Conservation (phyloP, 2,113 vertebrate species). For the Miniopterus natalensis region DNA sequence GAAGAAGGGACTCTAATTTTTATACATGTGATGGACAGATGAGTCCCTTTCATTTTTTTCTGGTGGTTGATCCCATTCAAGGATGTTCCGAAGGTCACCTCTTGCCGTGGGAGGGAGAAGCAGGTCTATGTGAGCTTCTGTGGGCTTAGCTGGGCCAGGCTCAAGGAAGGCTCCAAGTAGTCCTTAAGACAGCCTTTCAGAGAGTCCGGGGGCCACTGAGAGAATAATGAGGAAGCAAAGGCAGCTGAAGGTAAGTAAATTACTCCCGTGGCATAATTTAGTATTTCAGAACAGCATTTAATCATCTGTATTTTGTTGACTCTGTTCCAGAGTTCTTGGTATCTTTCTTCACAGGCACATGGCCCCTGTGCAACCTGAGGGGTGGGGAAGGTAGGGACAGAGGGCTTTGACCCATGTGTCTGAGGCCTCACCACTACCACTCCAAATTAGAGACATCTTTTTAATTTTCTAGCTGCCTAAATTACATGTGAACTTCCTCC, state of each 20-base stretch:
- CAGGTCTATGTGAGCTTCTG: neutral
- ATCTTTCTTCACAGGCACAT: neutral
- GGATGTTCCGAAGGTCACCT: neutral
- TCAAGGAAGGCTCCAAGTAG: neutral
- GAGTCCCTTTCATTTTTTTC: neutral
- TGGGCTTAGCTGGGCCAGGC: neutral
- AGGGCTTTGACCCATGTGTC: neutral
- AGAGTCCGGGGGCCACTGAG: neutral
- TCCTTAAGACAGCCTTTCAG: neutral
- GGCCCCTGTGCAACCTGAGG: neutral
- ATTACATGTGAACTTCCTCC: neutral
- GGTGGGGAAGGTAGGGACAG: neutral
- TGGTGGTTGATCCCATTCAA: neutral
- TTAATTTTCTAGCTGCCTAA: neutral
- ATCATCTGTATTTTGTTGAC: neutral
- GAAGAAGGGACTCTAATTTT: neutral
- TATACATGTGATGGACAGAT: neutral
- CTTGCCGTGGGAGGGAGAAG: neutral
- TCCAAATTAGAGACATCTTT: neutral
- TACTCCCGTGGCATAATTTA: neutral
- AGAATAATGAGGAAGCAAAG: neutral
- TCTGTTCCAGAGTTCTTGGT: neutral
- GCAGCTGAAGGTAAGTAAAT: neutral
- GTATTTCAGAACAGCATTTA: neutral
- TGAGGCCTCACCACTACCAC: neutral